These are phyloP conservation scores for Pseudomyrmex sp. DNA, from an alignment of 1,140 invertebrate genomes.

Conservation along the genomic window DNA sequence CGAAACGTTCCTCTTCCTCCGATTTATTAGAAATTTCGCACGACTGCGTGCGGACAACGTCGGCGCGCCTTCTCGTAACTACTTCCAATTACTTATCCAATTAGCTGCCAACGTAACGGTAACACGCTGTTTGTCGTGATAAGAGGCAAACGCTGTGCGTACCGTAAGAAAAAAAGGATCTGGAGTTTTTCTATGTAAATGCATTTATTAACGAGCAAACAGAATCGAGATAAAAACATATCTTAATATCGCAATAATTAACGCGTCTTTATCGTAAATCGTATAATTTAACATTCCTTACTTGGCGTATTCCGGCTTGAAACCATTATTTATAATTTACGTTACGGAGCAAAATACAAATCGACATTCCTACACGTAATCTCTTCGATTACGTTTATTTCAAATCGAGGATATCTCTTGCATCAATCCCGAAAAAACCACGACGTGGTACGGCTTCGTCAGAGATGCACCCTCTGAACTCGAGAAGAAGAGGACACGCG, in stretches of 20 bases:
- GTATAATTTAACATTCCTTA: no score
- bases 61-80: constrained; percentile 32
- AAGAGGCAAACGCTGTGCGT: constrained; percentile 18
- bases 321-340: no score
- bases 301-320: no score
- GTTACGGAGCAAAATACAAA: not conserved
- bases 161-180: not conserved
- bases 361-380: not conserved
- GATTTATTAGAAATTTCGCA: constrained; percentile 56
- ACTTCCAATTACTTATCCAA: constrained; percentile 56
- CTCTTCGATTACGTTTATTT: not conserved
- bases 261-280: not conserved
- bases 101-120: constrained; percentile 43
- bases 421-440: not conserved
- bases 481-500: constrained; percentile 23
- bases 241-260: constrained; percentile 33
- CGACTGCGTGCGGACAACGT: constrained; percentile 31
- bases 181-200: constrained; percentile 29
- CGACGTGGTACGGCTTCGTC: constrained; percentile 27
- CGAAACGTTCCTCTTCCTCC: constrained; percentile 40
- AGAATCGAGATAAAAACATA: constrained; percentile 12
- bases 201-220: constrained; percentile 18
- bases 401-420: constrained; percentile 13
- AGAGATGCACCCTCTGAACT: constrained; percentile 33
- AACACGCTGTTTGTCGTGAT: constrained; percentile 28